Base-by-base conservation (phyloP, 2,113 vertebrate species). In the Nibea coibor region DNA sequence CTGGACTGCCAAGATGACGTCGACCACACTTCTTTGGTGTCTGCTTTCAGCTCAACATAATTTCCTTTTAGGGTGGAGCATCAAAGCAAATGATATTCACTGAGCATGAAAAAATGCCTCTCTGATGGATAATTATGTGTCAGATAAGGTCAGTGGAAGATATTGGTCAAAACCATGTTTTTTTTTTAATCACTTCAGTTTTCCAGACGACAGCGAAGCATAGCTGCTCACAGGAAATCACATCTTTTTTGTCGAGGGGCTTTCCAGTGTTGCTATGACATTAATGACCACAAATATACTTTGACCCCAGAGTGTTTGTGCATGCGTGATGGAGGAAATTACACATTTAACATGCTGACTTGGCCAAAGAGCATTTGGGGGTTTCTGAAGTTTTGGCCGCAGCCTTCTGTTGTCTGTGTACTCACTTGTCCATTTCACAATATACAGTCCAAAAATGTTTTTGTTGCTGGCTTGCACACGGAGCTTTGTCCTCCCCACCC, bases 201-300 rank as follows among this genome's bases (percentile, higher is more conserved):
- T 73, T 19, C 61, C 79, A 83, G 47, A 71, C 45, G 54, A 62
- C 4, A 80, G 62, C 12, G 47, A 82, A 79, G 72, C 65, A 16
- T 28, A 53, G 53, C 8, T 31, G 10, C 19, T 65, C 1, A 17
- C 69, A 85, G 86, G 88, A 92, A 89, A 31, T 48, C 31, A 57
- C 47, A 28, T 15, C 56, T 20, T 51, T 39, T 56, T 35, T 16
- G 16, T 42, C 35, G 6, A 4, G 84, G 88, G 81, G 82, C 1
- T 92, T 91, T 89, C 88, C 91, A 88, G 4, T 53, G 88, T 92
- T 87, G 82, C 85, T 50, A 83, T 63, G 88, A 80, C 51, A 82
- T 47, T 45, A 62, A 82, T 70, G 84, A 84, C 65, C 81, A 89
- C 81, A 87, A 84, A 86, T 72, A 82, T 20, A 74, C 47, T 77